These are phyloP conservation scores for Parus major DNA, from an alignment of 2,113 vertebrate genomes.

Conservation along the genomic window DNA sequence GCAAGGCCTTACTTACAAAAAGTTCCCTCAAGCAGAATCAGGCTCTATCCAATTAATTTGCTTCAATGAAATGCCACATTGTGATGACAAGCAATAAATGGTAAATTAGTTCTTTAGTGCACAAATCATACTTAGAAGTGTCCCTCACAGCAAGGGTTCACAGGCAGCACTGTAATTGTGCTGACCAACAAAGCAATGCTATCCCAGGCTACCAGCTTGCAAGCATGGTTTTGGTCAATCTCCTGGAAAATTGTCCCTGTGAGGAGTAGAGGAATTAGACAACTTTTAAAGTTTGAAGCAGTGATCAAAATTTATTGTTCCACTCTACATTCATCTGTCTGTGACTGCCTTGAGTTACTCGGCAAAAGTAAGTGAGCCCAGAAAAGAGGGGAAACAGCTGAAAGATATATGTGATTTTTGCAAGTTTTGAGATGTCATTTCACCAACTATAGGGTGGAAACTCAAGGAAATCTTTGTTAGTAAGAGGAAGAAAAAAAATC, in stretches of 20 bases:
- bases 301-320: neutral
- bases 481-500: neutral
- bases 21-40: neutral
- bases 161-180: neutral
- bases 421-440: neutral
- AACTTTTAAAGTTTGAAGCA: neutral
- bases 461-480: conserved; percentile 20
- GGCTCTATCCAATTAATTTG: neutral
- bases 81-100: neutral
- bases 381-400: neutral
- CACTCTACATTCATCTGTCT: neutral
- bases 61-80: neutral
- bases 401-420: conserved; percentile 4
- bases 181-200: neutral
- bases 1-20: neutral
- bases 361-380: neutral
- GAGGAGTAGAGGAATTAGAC: neutral
- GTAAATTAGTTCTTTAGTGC: neutral
- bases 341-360: neutral
- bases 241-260: neutral
- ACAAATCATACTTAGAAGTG: neutral
- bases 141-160: neutral
- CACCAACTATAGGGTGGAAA: neutral
- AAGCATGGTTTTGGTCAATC: neutral
- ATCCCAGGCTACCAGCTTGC: neutral